These are phyloP conservation scores for Mercenaria mercenaria DNA, from an alignment of 1,140 invertebrate species.

Conservation along the genomic window DNA sequence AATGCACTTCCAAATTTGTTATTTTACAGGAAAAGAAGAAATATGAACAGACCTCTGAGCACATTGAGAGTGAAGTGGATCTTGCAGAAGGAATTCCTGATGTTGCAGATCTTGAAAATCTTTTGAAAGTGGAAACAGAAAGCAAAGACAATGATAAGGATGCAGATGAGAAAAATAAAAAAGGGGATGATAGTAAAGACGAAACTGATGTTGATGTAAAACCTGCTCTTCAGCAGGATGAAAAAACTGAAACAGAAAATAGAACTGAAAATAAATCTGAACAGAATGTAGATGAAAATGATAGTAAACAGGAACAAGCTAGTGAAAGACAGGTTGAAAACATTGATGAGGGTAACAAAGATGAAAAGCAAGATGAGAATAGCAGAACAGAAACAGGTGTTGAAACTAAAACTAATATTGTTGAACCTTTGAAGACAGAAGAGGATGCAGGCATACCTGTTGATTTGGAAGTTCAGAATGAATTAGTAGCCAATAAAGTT, in stretches of 20 bases:
- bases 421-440: neutral
- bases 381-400: neutral
- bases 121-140: neutral
- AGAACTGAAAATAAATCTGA: neutral
- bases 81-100: conserved; percentile 41
- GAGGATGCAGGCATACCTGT: neutral
- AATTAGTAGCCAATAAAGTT: no score
- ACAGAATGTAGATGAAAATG: neutral
- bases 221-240: neutral
- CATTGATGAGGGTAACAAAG: neutral
- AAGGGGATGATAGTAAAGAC: neutral
- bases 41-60: neutral
- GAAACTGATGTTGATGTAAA: no score
- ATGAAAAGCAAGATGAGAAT: neutral
- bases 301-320: neutral
- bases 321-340: neutral
- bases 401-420: no score
- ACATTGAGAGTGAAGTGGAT: neutral
- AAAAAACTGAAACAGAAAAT: neutral
- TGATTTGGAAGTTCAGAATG: neutral
- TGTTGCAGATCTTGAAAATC: conserved; percentile 17
- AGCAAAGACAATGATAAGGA: neutral
- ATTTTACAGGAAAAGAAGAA: conserved; percentile 31
- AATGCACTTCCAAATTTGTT: no score
- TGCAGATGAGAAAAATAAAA: neutral